phyloP scores from a whole-genome alignment of 2,113 vertebrate species.

The Marmota flaviventris region DNA sequence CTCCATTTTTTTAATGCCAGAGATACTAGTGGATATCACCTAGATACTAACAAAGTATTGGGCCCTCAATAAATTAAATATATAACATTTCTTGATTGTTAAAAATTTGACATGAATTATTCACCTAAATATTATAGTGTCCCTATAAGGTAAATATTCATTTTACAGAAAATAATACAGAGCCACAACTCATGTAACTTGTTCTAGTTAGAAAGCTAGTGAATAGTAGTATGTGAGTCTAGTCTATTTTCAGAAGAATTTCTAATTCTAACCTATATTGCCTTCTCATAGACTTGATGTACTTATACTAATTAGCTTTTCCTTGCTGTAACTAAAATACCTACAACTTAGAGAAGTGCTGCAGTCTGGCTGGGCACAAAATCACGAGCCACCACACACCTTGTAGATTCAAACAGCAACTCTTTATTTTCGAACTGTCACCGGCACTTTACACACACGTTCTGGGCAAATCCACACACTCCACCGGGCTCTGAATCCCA shows the following conservation, averaged over 20 bases:
- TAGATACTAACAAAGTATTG: neutral
- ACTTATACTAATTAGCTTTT: too few relatives aligned
- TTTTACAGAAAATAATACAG: slow-evolving; percentile 30
- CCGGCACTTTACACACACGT: too few relatives aligned
- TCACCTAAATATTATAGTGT: neutral
- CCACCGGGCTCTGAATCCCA: too few relatives aligned
- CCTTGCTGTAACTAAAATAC: too few relatives aligned
- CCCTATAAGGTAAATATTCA: neutral
- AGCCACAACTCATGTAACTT: neutral
- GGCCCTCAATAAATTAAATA: neutral
- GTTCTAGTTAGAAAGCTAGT: neutral
- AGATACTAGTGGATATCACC: neutral
- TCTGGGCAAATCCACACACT: too few relatives aligned
- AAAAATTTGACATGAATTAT: neutral
- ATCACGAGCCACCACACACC: too few relatives aligned
- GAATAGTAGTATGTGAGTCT: neutral
- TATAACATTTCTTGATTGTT: slow-evolving; percentile 9
- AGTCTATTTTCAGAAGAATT: neutral
- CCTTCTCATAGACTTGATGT: slow-evolving; percentile 18
- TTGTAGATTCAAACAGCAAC: too few relatives aligned
- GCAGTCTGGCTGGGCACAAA: too few relatives aligned
- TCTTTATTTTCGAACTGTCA: too few relatives aligned
- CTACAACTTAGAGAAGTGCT: too few relatives aligned
- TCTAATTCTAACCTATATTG: neutral
- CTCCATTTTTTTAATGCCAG: neutral